phyloP scores from a whole-genome alignment of 2,888 invertebrate genomes.

The Cataglyphis rosenhaueri region DNA sequence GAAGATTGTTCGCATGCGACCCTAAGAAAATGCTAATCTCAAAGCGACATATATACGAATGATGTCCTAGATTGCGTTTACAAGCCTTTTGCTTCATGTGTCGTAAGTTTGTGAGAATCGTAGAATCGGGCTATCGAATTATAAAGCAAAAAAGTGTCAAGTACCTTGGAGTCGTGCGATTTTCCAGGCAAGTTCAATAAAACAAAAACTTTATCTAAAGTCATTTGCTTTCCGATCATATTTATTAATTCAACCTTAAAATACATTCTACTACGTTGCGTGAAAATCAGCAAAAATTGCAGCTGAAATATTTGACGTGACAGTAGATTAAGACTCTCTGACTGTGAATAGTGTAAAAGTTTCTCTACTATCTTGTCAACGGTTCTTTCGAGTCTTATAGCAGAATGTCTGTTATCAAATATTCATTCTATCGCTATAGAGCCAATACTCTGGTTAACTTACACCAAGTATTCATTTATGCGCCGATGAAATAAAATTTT shows the following conservation, averaged over 20 bases:
- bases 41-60: slow-evolving; percentile 16
- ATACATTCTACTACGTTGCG: background rate
- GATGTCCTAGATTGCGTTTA: slow-evolving; percentile 57
- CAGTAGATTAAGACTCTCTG: background rate
- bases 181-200: background rate
- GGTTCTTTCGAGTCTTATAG: background rate
- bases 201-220: background rate
- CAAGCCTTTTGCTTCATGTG: slow-evolving; percentile 1
- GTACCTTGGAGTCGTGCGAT: background rate
- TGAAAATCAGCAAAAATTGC: background rate
- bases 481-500: background rate
- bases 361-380: slow-evolving; percentile 2
- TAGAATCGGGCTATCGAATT: background rate
- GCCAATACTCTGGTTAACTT: slow-evolving; percentile 25
- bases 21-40: slow-evolving; percentile 78
- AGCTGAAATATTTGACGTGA: background rate
- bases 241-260: background rate
- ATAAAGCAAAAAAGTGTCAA: background rate
- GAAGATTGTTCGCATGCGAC: slow-evolving; percentile 73
- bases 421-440: slow-evolving; percentile 16
- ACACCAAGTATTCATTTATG: slow-evolving; percentile 7
- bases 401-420: slow-evolving; percentile 6
- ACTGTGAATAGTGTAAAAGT: background rate
- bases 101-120: slow-evolving; percentile 25
- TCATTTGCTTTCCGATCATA: background rate